Evolutionary conservation across 2,888 invertebrate genomes (phyloP), one percentile per base, ranked within the genome.

Genomic region (Drosophila eohydei): DNA sequence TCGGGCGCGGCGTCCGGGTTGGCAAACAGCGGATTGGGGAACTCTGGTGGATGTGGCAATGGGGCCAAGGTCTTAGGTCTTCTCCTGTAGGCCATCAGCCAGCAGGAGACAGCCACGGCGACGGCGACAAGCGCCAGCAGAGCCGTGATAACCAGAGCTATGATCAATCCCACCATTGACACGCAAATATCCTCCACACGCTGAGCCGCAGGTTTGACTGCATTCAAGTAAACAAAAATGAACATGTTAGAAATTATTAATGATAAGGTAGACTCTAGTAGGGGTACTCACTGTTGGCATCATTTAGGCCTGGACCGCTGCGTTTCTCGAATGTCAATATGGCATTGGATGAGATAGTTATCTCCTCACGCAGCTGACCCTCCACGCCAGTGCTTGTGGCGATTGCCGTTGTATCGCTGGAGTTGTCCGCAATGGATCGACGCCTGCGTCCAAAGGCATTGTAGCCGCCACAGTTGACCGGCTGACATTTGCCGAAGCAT

Each of bases 401-500:
- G 61, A 95, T 93, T 62, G 95, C 95, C 40, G 95, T 95, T 77
- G 94, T 93, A 46, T 84, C 88, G 14, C 85, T 92, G 21, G 92
- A 91, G 67, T 92, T 91, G 65, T 93, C 93, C 21, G 91, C 83
- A 69, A 93, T 93, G 58, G 95, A 94, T 91, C 94, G 94, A 93
- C 97, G 94, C 91, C 95, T 95, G 82, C 96, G 95, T 90, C 98
- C 98, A 91, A 96, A 98, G 32, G 98, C 97, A 92, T 98, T 97
- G 90, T 96, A 96, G 74, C 97, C 98, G 80, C 96, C 96, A 92
- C 98, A 98, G 91, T 98, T 98, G 3, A 98, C 98, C 86, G 98
- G 98, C 94, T 98, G 98, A 92, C 98, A 98, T 93, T 96, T 97
- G 92, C 98, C 98, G 91, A 98, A 98, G 94, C 98, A 98, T 11